phyloP scores from a whole-genome alignment of 2,888 invertebrate genomes.

The Acronicta aceris region DNA sequence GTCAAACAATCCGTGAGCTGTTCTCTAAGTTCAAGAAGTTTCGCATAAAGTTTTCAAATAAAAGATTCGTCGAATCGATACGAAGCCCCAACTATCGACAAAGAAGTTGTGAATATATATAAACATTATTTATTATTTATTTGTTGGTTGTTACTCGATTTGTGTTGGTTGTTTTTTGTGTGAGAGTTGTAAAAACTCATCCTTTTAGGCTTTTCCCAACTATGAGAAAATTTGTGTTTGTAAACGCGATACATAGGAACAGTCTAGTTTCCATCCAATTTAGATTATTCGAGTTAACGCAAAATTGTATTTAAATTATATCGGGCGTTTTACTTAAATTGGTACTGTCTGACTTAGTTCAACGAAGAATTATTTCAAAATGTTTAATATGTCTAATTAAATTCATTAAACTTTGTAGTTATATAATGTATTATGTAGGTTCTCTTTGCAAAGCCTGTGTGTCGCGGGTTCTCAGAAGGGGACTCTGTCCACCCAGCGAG shows the following conservation, averaged over 20 bases:
- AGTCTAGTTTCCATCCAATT: too few species aligned
- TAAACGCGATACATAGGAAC: too few species aligned
- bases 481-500: too few species aligned
- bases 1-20: conserved; percentile 43
- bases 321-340: conserved; percentile 30
- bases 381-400: too few species aligned
- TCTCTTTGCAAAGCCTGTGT: too few species aligned
- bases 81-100: conserved; percentile 31
- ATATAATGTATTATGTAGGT: too few species aligned
- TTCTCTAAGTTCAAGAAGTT: conserved; percentile 44
- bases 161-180: conserved; percentile 17
- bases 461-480: too few species aligned
- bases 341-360: neutral
- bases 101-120: conserved; percentile 37
- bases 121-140: conserved; percentile 51
- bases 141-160: conserved; percentile 16
- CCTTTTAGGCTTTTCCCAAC: too few species aligned
- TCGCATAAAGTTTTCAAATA: conserved; percentile 47
- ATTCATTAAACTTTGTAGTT: too few species aligned
- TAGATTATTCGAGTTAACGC: conserved; percentile 9
- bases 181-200: conserved; percentile 1
- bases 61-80: conserved; percentile 47
- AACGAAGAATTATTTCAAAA: neutral
- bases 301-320: conserved; percentile 27
- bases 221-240: too few species aligned